Conservation (phyloP, 2,797 vertebrate species). For the Xiphorhynchus erythropygius region DNA sequence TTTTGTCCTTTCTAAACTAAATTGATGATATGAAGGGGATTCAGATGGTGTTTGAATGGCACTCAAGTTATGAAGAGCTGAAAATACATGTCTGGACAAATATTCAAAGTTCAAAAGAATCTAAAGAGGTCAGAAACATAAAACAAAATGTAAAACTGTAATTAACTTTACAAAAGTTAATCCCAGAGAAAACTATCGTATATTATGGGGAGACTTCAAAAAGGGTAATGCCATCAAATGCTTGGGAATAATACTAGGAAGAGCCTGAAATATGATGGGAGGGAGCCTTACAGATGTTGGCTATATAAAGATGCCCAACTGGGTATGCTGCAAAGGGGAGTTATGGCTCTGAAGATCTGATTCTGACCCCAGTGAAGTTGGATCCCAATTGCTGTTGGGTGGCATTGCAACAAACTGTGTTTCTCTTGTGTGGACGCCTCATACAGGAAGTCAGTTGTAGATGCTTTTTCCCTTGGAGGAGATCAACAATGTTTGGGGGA, state of each 20-base stretch:
- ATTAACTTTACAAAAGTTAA: slow-evolving; percentile 3
- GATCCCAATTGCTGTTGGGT: background rate
- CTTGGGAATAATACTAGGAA: background rate
- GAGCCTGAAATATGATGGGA: background rate
- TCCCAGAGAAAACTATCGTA: background rate
- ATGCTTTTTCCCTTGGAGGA: background rate
- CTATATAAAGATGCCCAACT: background rate
- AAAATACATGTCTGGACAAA: background rate
- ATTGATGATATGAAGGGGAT: background rate
- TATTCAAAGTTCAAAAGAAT: slow-evolving; percentile 20
- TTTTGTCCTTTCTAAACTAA: background rate
- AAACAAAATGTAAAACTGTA: background rate
- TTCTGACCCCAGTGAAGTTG: background rate
- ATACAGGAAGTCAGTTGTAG: background rate
- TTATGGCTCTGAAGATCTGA: background rate
- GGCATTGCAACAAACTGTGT: background rate
- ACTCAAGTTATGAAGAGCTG: background rate
- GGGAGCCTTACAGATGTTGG: background rate
- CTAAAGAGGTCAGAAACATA: background rate
- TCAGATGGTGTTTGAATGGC: background rate
- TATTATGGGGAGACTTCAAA: background rate
- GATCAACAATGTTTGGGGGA: background rate
- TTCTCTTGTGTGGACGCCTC: background rate
- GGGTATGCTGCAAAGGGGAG: background rate
- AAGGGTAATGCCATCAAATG: background rate